These are phyloP conservation scores for Odontothrips loti DNA, from an alignment of 2,888 invertebrate genomes.

Conservation along the genomic window DNA sequence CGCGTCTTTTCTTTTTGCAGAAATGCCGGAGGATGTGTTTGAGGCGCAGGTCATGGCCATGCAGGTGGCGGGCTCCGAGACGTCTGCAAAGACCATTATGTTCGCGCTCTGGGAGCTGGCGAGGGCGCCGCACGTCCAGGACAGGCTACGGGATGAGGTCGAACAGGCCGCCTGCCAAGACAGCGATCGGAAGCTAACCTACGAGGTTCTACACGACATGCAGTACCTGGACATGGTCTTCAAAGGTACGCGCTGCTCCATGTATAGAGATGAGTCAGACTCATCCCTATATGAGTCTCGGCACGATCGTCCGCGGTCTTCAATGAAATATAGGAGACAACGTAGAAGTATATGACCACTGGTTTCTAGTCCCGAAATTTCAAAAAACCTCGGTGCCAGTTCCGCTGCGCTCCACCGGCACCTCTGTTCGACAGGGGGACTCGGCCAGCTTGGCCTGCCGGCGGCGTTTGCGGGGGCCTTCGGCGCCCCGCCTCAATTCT, in stretches of 20 bases:
- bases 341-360: no score
- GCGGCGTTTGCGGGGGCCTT: no score
- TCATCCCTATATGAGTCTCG: no score
- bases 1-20: background rate
- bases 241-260: background rate
- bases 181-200: background rate
- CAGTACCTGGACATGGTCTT: background rate
- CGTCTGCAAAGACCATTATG: background rate
- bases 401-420: no score
- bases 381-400: no score
- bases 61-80: constrained; percentile 13
- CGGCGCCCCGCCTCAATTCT: no score
- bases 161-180: background rate
- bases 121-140: background rate
- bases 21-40: background rate
- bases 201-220: background rate
- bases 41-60: constrained; percentile 8
- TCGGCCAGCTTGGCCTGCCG: no score
- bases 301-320: no score
- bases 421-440: no score
- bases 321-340: no score
- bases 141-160: background rate
- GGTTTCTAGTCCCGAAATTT: no score
- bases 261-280: background rate
- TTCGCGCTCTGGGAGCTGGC: background rate